Evolutionary conservation across 2,888 invertebrate genomes (phyloP).

Genomic region (Chorisops tibialis): DNA sequence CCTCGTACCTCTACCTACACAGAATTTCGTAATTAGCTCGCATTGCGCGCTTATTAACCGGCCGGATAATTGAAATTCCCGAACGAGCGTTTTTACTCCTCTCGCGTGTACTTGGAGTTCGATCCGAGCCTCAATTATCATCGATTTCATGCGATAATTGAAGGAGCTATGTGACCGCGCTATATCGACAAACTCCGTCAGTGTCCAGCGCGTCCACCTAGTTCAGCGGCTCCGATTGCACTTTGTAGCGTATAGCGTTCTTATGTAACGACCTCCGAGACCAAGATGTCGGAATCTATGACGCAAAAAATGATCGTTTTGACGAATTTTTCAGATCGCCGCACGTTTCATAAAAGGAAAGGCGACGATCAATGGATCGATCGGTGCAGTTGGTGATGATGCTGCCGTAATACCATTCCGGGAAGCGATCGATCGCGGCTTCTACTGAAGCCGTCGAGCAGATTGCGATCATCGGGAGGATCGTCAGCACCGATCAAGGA

Average conservation of each 20-base stretch:
- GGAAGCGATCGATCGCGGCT: slow-evolving; percentile 22
- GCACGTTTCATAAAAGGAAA: slow-evolving; percentile 23
- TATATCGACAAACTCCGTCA: background rate
- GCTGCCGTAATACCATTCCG: slow-evolving; percentile 24
- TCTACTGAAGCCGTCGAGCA: background rate
- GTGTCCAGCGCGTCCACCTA: background rate
- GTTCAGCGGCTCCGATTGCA: background rate
- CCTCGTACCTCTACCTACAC: background rate
- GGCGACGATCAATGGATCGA: slow-evolving; percentile 19
- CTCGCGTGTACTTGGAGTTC: slow-evolving; percentile 4
- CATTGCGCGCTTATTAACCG: slow-evolving; percentile 31
- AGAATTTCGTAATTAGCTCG: slow-evolving; percentile 26
- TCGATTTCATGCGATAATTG: background rate
- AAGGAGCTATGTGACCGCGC: background rate
- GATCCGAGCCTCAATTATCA: background rate
- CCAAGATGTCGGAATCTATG: slow-evolving; percentile 9
- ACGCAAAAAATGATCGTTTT: slow-evolving; percentile 29
- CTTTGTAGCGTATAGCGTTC: background rate
- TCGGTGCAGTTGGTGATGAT: slow-evolving; percentile 27
- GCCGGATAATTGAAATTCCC: slow-evolving; percentile 28
- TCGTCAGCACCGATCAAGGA: no score
- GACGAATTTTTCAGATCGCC: slow-evolving; percentile 29
- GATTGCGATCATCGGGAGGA: no score
- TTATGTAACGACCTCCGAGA: background rate
- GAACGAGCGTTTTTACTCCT: slow-evolving; percentile 2